Evolutionary conservation across 2,797 vertebrate species (phyloP).

Genomic region (Menidia menidia): DNA sequence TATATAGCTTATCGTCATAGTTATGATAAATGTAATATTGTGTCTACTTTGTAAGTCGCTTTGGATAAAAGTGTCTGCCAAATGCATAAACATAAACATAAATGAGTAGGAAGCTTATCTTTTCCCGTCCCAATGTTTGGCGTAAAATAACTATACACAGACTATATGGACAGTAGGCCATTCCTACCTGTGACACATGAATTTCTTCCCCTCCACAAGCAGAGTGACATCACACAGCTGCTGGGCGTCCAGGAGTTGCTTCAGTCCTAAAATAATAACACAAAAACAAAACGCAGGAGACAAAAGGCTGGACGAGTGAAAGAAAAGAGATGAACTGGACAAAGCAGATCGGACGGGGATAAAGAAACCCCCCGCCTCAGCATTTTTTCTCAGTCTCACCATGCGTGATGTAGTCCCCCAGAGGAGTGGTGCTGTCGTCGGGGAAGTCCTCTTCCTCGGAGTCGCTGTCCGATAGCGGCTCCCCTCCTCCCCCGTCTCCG

Average conservation of each 20-base stretch:
- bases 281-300: conserved; percentile 3
- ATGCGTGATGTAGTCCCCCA: conserved; percentile 85
- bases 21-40: too few relatives aligned
- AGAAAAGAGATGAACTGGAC: neutral
- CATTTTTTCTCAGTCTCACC: conserved; percentile 62
- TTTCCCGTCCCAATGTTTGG: too few relatives aligned
- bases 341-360: neutral
- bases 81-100: neutral
- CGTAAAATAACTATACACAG: too few relatives aligned
- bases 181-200: conserved; percentile 87
- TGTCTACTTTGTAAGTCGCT: too few relatives aligned
- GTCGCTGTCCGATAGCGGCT: conserved; percentile 86
- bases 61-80: too few relatives aligned
- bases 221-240: conserved; percentile 87
- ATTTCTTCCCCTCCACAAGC: conserved; percentile 85
- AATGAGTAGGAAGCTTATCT: neutral
- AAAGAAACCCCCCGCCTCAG: neutral
- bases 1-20: too few relatives aligned
- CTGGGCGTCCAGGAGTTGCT: conserved; percentile 85
- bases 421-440: conserved; percentile 83
- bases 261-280: conserved; percentile 73
- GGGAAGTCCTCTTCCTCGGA: conserved; percentile 88
- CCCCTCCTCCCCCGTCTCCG: conserved; percentile 80
- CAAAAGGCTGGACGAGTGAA: neutral
- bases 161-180: too few relatives aligned